A percentile compares a stretch with the other conserved stretches of the same genome.
Evolutionary conservation across 2,797 vertebrate genomes (phyloP).

Genomic region (Vespertilio murinus): DNA sequence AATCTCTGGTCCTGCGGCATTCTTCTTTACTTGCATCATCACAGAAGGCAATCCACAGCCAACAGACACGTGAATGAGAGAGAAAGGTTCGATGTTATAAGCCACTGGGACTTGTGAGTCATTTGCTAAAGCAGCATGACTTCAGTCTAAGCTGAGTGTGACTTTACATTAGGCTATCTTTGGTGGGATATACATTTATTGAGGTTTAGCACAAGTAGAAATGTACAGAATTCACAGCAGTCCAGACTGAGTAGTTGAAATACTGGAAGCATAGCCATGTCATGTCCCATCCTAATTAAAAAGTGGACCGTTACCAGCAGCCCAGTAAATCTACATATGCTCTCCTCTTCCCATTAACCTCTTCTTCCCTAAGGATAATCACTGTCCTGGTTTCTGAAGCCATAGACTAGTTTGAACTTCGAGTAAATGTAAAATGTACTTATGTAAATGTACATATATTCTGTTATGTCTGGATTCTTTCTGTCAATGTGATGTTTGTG

Average conservation of each 20-base stretch:
- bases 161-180: neutral
- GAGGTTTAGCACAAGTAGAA: neutral
- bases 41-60: neutral
- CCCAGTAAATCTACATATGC: neutral
- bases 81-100: neutral
- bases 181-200: neutral
- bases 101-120: neutral
- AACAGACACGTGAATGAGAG: neutral
- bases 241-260: neutral
- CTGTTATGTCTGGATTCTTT: neutral
- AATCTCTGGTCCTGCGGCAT: neutral
- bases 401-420: neutral
- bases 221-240: neutral
- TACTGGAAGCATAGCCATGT: neutral
- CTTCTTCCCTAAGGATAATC: neutral
- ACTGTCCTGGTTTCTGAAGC: neutral
- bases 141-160: neutral
- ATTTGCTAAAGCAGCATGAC: neutral
- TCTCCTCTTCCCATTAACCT: neutral
- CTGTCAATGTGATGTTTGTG: neutral
- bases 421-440: neutral
- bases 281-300: neutral
- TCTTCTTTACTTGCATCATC: neutral
- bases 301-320: neutral
- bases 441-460: neutral